Base-by-base conservation (phyloP, 2,888 invertebrate species). In the Ochlodes sylvanus region DNA sequence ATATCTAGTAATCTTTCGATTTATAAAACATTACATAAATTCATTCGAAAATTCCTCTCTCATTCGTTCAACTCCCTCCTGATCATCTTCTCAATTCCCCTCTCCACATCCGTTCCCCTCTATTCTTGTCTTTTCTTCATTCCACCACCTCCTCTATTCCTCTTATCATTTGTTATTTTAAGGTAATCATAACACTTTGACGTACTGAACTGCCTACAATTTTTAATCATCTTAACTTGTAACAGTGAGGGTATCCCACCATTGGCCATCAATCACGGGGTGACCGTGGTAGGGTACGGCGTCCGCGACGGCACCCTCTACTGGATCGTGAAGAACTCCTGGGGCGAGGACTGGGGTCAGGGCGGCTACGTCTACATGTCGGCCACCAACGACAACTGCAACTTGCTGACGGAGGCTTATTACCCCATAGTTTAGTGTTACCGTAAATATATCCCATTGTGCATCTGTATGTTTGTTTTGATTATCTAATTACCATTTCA, bases 271-370 rank as follows among this genome's bases (percentile, higher is more conserved):
- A 82, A 85, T 75, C 87, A 87, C 32, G 83, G 73, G 0, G 83
- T 86, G 0, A 78, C 82, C 0, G 78, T 84, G 0, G 79, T 86
- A 0, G 87, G 87, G 0, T 87, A 87, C 57, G 87, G 87, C 0
- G 72, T 72, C 10, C 75, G 79, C 0, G 77, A 83, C 1, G 85
- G 81, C 0, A 76, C 74, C 3, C 73, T 72, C 1, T 87, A 85
- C 75, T 87, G 87, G 86, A 73, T 87, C 15, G 75, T 86, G n/a
- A 84, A 84, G 77, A 87, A 87, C 81, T 86, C 87, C 0, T 84
- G 81, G 81, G 84, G 85, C 0, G 81, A 82, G 32, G 34, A 69
- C 62, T 87, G 85, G 83, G 87, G 87, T 0, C 74, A 84, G 44
- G 84, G 77, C 52, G 87, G 87, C 6, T 85, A 84, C 75, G 72